These are phyloP conservation scores for Hemaris fuciformis DNA, from an alignment of 2,888 invertebrate genomes.

Conservation along the genomic window DNA sequence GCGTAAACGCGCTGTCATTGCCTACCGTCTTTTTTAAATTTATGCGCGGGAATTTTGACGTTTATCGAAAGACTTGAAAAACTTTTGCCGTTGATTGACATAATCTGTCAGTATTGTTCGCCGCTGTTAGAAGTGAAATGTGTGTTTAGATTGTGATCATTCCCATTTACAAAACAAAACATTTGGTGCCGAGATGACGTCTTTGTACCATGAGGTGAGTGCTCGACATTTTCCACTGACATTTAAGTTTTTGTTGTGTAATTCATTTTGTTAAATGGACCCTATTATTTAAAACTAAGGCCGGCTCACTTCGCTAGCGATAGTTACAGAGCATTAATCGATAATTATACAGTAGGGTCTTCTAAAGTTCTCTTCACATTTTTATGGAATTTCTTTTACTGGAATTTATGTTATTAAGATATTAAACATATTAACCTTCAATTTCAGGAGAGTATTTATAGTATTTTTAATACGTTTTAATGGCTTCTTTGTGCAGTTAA, in stretches of 20 bases:
- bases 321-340: neutral
- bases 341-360: neutral
- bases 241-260: conserved; percentile 72
- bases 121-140: conserved; percentile 52
- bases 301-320: neutral
- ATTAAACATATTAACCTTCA: neutral
- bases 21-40: conserved; percentile 47
- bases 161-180: conserved; percentile 56
- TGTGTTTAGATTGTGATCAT: conserved; percentile 62
- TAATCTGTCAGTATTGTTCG: conserved; percentile 10
- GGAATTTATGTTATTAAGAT: neutral
- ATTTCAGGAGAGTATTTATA: neutral
- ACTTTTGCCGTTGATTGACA: conserved; percentile 25
- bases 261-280: conserved; percentile 35
- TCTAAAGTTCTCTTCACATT: neutral
- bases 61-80: conserved; percentile 22
- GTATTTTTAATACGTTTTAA: neutral
- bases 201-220: conserved; percentile 76
- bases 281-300: neutral
- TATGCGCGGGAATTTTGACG: conserved; percentile 66
- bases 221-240: conserved; percentile 69
- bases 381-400: neutral
- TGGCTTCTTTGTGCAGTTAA: too few relatives aligned
- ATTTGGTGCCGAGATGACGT: conserved; percentile 63
- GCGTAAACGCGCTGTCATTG: conserved; percentile 53